Evolutionary conservation across 1,140 invertebrate species (phyloP).

Genomic region (Drosophila baimaii): DNA sequence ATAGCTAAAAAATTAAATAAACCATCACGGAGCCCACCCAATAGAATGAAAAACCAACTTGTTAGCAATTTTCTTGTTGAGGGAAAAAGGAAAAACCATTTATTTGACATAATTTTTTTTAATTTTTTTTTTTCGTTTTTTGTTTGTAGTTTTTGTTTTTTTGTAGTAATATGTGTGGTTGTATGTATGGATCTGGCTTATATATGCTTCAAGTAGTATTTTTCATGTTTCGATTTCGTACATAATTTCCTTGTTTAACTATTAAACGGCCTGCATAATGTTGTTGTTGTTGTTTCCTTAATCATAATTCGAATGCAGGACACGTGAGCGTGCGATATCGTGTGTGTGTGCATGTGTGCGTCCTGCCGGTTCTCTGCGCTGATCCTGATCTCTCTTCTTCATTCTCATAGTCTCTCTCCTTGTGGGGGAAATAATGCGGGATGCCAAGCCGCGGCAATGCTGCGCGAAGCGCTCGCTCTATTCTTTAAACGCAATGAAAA

Average conservation of each 20-base stretch:
- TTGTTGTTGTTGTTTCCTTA: conserved; percentile 19
- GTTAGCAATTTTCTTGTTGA: conserved; percentile 53
- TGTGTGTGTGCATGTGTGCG: conserved; percentile 32
- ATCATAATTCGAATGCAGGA: conserved; percentile 53
- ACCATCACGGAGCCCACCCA: background rate
- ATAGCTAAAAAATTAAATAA: background rate
- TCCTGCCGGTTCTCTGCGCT: conserved; percentile 33
- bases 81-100: conserved; percentile 83
- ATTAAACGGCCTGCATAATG: conserved; percentile 60
- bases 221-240: conserved; percentile 51
- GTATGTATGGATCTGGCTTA: conserved; percentile 62
- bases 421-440: conserved; percentile 50
- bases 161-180: conserved; percentile 79
- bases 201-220: conserved; percentile 62
- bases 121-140: conserved; percentile 47
- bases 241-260: conserved; percentile 58
- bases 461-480: conserved; percentile 24
- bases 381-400: conserved; percentile 66
- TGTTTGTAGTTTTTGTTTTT: conserved; percentile 44
- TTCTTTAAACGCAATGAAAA: background rate
- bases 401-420: conserved; percentile 80
- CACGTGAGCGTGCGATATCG: conserved; percentile 28
- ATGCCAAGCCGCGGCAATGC: conserved; percentile 57
- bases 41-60: conserved; percentile 6
- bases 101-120: conserved; percentile 79